phyloP scores from a whole-genome alignment of 2,797 vertebrate species.

The Loris lydekkerianus region DNA sequence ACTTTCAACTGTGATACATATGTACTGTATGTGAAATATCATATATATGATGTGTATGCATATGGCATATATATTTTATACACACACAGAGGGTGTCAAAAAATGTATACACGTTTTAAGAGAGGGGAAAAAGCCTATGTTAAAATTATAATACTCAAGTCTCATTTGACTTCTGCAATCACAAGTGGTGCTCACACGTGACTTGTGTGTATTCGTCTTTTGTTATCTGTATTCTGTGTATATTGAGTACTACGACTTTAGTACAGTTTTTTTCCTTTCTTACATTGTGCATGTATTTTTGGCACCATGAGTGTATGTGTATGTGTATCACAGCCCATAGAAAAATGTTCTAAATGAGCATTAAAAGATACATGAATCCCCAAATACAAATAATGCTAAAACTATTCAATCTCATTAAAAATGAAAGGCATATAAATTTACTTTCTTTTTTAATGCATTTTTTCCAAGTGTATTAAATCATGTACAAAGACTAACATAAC shows the following conservation, averaged over 20 bases:
- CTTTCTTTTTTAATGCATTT: conserved; percentile 39
- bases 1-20: not conserved
- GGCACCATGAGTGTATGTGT: too few relatives aligned
- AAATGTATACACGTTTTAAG: too few relatives aligned
- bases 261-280: too few relatives aligned
- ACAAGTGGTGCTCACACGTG: too few relatives aligned
- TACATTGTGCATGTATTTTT: too few relatives aligned
- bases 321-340: not conserved
- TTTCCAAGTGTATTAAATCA: conserved; percentile 27
- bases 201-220: too few relatives aligned
- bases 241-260: too few relatives aligned
- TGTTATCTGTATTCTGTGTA: too few relatives aligned
- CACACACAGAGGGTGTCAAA: too few relatives aligned
- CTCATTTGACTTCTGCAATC: too few relatives aligned
- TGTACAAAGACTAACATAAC: conserved; percentile 21
- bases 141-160: too few relatives aligned
- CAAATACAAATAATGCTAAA: conserved; percentile 7
- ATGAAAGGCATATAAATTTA: not conserved
- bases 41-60: not conserved
- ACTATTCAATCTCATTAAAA: not conserved
- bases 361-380: not conserved
- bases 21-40: not conserved
- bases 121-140: too few relatives aligned
- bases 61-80: not conserved
- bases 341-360: not conserved